Evolutionary conservation across 2,888 invertebrate genomes (phyloP).

Genomic region (Microctonus aethiopoides): DNA sequence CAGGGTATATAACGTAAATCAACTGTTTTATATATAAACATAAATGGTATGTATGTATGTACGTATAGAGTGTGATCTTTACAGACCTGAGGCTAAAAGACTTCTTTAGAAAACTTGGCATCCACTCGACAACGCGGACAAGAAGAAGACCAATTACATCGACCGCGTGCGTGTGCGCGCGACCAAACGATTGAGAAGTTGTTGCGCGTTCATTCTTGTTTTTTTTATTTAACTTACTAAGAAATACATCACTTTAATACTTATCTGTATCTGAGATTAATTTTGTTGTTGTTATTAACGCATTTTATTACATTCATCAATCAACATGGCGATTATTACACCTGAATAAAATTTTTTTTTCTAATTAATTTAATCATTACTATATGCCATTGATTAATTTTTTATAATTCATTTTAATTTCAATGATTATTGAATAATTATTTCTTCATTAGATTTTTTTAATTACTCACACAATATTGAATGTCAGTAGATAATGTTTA

Average conservation of each 20-base stretch:
- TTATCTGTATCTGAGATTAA: neutral
- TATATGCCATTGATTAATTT: too few species aligned
- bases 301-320: neutral
- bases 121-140: conserved; percentile 54
- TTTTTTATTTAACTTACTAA: conserved; percentile 17
- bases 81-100: conserved; percentile 19
- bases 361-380: too few species aligned
- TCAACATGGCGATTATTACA: conserved; percentile 3
- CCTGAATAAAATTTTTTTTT: too few species aligned
- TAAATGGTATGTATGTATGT: neutral
- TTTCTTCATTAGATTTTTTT: too few species aligned
- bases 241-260: neutral
- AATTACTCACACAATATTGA: too few species aligned
- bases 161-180: neutral
- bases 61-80: neutral
- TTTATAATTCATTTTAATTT: too few species aligned
- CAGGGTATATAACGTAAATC: conserved; percentile 24
- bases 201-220: conserved; percentile 46
- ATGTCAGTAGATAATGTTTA: too few species aligned
- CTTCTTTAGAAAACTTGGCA: conserved; percentile 43
- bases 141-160: conserved; percentile 60
- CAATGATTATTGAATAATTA: too few species aligned
- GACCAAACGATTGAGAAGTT: conserved; percentile 25
- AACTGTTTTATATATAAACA: conserved; percentile 15
- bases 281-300: neutral